Percentiles rank a stretch among this genome's conserved stretches.
phyloP scores from a whole-genome alignment of 2,113 vertebrate species.

The Murina feae region DNA sequence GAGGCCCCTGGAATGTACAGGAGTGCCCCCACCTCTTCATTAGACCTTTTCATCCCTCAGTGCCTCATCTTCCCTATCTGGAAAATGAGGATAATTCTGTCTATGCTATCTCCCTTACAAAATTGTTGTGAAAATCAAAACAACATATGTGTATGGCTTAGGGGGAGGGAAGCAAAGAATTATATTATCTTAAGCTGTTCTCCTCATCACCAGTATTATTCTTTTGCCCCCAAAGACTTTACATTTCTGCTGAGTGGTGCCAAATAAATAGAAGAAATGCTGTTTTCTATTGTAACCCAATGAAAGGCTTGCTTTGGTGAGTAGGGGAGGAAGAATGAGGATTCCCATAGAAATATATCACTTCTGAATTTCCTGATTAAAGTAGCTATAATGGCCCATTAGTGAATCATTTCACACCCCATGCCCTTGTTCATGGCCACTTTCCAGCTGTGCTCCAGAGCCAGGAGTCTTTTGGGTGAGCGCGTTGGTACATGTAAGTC shows the following conservation, averaged over 20 bases:
- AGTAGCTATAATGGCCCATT: neutral
- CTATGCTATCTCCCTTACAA: neutral
- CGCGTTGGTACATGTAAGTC: neutral
- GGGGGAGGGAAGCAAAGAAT: neutral
- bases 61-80: neutral
- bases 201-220: neutral
- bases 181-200: neutral
- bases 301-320: neutral
- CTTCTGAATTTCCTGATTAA: slow-evolving; percentile 26
- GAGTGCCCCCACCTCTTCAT: neutral
- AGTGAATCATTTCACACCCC: slow-evolving; percentile 35
- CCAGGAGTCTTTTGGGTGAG: neutral
- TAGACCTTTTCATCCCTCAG: neutral
- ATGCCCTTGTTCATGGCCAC: neutral
- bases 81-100: neutral
- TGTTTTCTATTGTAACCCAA: neutral
- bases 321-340: neutral
- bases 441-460: slow-evolving; percentile 3
- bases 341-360: neutral
- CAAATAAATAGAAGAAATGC: neutral
- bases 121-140: neutral
- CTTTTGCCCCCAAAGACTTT: neutral
- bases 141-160: neutral
- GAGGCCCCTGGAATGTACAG: neutral
- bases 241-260: neutral